phyloP scores from a whole-genome alignment of 2,888 invertebrate species.

The Autographa pulchrina region DNA sequence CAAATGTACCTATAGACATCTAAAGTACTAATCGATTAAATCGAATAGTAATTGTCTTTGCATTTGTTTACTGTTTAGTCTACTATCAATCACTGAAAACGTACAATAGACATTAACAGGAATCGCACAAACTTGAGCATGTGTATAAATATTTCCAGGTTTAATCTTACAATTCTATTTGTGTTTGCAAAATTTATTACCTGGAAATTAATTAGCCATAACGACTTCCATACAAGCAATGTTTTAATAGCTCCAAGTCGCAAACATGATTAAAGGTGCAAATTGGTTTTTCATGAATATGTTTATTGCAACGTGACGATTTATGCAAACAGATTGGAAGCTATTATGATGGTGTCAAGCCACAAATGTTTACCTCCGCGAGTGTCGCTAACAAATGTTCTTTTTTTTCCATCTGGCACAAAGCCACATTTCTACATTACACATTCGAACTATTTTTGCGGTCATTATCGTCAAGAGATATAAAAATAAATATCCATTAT shows the following conservation, averaged over 20 bases:
- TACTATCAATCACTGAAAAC: background rate
- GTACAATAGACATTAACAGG: background rate
- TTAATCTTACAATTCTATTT: conserved; percentile 20
- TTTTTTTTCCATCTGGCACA: conserved; percentile 61
- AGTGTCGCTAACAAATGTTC: conserved; percentile 40
- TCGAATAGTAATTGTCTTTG: background rate
- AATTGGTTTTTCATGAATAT: conserved; percentile 50
- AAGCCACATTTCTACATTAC: conserved; percentile 58
- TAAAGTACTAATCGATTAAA: background rate
- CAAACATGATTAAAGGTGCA: conserved; percentile 41
- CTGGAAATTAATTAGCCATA: conserved; percentile 35
- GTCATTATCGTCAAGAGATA: conserved; percentile 38
- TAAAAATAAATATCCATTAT: conserved; percentile 36
- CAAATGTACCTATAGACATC: conserved; percentile 4
- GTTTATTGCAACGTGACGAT: conserved; percentile 34
- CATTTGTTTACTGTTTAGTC: background rate
- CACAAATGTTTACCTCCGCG: conserved; percentile 37
- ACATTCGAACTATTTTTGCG: conserved; percentile 43
- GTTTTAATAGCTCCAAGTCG: conserved; percentile 26
- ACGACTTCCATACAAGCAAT: conserved; percentile 27
- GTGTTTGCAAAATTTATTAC: conserved; percentile 18
- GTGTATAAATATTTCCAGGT: too few species aligned
- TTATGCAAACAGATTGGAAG: conserved; percentile 30
- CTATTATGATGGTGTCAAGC: conserved; percentile 42
- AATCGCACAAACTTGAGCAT: conserved; percentile 30